Percentiles rank a stretch among this genome's conserved stretches.
Conservation (phyloP, 23 tunicate genomes). For the Clavelina lepadiformis region DNA sequence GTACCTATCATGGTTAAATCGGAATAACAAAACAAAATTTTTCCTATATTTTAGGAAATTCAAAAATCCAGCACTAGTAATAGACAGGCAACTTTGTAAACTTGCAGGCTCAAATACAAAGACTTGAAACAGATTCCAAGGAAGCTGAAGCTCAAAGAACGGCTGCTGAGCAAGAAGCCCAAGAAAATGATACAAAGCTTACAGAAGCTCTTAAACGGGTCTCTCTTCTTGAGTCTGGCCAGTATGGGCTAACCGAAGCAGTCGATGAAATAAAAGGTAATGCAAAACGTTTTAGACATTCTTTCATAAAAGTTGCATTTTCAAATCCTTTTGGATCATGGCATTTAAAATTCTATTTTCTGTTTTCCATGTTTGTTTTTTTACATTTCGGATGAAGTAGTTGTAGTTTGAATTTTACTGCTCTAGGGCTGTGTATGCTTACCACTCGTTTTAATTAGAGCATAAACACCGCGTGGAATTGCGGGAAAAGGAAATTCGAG, state of each 20-base stretch:
- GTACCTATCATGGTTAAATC: no score
- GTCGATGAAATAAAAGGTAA: slow-evolving; percentile 88
- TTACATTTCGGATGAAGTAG: no score
- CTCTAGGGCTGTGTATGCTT: no score
- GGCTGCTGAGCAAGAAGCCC: slow-evolving; percentile 76
- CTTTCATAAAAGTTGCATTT: no score
- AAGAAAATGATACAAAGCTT: slow-evolving; percentile 51
- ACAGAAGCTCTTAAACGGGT: slow-evolving; percentile 69
- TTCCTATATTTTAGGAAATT: not conserved
- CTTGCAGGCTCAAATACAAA: slow-evolving; percentile 5
- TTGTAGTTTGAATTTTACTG: no score
- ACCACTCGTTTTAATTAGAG: slow-evolving; percentile 18
- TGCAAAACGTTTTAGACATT: no score
- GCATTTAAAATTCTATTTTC: not conserved
- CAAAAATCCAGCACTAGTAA: not conserved
- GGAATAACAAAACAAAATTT: no score
- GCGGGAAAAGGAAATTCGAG: slow-evolving; percentile 65
- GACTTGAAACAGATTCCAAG: slow-evolving; percentile 8
- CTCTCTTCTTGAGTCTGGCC: slow-evolving; percentile 60
- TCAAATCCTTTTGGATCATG: not conserved
- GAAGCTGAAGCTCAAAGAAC: slow-evolving; percentile 44
- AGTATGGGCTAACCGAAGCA: slow-evolving; percentile 91
- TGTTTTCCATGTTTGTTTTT: no score
- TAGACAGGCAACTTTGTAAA: not conserved
- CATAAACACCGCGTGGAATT: slow-evolving; percentile 39